These are phyloP conservation scores for Schrankia costaestrigalis DNA, from an alignment of 2,888 invertebrate species.

Conservation along the genomic window DNA sequence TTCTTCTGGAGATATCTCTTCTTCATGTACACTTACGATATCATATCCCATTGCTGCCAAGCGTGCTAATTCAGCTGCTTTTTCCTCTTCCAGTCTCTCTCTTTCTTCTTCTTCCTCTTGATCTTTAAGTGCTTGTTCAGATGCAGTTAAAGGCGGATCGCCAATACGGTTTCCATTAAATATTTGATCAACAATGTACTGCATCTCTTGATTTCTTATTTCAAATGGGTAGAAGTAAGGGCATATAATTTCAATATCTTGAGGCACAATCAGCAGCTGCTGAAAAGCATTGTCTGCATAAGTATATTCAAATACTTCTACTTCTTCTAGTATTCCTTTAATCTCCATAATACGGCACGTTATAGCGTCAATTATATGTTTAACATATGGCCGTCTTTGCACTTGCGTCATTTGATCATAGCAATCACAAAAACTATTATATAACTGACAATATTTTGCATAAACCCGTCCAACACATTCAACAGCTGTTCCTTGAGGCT, in stretches of 20 bases:
- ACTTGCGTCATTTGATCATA: constrained; percentile 83
- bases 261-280: constrained; percentile 85
- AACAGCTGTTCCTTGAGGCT: constrained; percentile 71
- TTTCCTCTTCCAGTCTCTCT: constrained; percentile 44
- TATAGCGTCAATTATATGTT: constrained; percentile 80
- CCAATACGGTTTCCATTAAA: constrained; percentile 64
- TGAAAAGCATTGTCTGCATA: constrained; percentile 87
- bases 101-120: constrained; percentile 52
- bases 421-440: constrained; percentile 79
- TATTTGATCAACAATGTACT: constrained; percentile 68
- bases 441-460: constrained; percentile 73
- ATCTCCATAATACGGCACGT: constrained; percentile 81
- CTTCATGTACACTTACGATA: constrained; percentile 38
- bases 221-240: constrained; percentile 83
- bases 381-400: constrained; percentile 80
- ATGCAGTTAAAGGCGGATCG: constrained; percentile 59
- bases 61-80: constrained; percentile 49
- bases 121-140: constrained; percentile 52
- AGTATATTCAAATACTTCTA: constrained; percentile 82
- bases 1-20: constrained; percentile 49
- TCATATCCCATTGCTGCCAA: constrained; percentile 53
- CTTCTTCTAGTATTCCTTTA: constrained; percentile 76
- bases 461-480: constrained; percentile 75
- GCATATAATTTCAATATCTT: constrained; percentile 82
- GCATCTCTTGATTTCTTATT: constrained; percentile 67